phyloP scores from a whole-genome alignment of 1,140 invertebrate genomes.

The Arion vulgaris region DNA sequence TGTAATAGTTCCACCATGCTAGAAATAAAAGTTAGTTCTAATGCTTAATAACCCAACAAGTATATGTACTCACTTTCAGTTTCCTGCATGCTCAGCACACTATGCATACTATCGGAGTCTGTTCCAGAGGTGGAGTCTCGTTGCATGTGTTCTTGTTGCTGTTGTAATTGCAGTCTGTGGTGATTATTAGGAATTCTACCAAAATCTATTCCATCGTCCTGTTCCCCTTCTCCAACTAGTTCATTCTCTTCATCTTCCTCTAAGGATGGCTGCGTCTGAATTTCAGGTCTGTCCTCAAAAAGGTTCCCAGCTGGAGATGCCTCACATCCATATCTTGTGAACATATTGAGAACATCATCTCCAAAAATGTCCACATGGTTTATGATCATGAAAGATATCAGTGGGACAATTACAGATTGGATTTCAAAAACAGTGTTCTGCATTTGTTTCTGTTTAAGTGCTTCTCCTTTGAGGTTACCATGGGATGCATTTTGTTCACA shows the following conservation, averaged over 20 bases:
- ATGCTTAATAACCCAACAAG: background rate
- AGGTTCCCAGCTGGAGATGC: slow-evolving; percentile 24
- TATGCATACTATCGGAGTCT: slow-evolving; percentile 87
- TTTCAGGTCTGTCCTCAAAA: slow-evolving; percentile 34
- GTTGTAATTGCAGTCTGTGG: background rate
- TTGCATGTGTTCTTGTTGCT: background rate
- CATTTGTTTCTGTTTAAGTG: background rate
- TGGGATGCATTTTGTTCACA: background rate
- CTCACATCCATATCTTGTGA: slow-evolving; percentile 77
- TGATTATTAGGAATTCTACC: background rate
- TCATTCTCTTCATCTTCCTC: background rate
- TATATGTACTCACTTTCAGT: slow-evolving; percentile 53
- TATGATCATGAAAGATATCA: slow-evolving; percentile 86
- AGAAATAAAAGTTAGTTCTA: too few species aligned
- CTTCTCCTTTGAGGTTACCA: background rate
- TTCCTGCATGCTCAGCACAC: slow-evolving; percentile 72
- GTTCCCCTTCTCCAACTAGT: background rate
- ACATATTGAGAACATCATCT: slow-evolving; percentile 78
- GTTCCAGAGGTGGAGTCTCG: slow-evolving; percentile 80
- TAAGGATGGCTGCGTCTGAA: background rate
- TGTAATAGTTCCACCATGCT: too few species aligned
- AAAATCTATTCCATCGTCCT: slow-evolving; percentile 10
- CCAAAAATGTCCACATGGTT: slow-evolving; percentile 85
- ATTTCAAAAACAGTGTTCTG: slow-evolving; percentile 32
- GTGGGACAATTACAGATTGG: slow-evolving; percentile 64